Percentiles rank a stretch among this genome's conserved stretches.
phyloP scores from a whole-genome alignment of 2,888 invertebrate genomes.

The Conomelus anceps region DNA sequence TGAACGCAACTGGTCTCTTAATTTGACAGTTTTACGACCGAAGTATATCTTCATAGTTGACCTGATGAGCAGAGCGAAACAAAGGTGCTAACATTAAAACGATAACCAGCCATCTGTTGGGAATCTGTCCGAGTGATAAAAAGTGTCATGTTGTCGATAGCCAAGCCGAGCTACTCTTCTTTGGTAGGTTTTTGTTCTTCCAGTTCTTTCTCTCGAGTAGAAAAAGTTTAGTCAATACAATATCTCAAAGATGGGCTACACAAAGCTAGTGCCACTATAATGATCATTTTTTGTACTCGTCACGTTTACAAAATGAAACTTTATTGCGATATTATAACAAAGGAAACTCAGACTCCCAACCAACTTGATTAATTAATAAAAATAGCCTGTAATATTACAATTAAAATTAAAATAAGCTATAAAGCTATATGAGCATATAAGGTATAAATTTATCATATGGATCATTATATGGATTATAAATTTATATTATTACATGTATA shows the following conservation, averaged over 20 bases:
- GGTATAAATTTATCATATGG: no score
- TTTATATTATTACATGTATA: no score
- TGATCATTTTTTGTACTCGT: background rate
- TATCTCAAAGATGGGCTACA: background rate
- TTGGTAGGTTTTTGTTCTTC: background rate
- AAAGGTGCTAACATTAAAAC: background rate
- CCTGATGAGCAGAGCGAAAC: background rate
- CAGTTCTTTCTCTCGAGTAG: background rate
- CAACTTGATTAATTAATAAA: no score
- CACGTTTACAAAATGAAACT: background rate
- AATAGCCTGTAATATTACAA: background rate
- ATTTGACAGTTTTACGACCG: background rate
- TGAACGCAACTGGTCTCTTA: background rate
- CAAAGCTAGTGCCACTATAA: background rate
- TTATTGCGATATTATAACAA: background rate
- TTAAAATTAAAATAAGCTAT: no score
- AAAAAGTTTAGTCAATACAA: background rate
- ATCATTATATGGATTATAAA: no score
- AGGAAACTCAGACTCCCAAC: background rate
- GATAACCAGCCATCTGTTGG: background rate
- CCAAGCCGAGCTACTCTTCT: background rate
- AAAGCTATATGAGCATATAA: no score
- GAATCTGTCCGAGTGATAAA: background rate
- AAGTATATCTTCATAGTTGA: background rate
- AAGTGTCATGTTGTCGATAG: background rate